Conservation (phyloP, 2,888 invertebrate genomes). For the Ophonus ardosiacus region DNA sequence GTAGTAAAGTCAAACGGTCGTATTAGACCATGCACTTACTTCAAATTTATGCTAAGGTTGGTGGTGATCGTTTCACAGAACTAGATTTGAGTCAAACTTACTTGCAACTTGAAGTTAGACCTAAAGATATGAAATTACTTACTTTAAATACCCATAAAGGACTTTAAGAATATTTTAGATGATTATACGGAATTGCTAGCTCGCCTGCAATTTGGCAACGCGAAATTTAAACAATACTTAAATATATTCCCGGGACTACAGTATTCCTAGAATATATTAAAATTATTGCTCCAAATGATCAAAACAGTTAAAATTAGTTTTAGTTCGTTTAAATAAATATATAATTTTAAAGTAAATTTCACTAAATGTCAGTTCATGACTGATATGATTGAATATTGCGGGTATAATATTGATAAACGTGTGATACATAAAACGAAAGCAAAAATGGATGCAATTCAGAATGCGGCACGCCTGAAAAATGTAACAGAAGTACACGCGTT, state of each 20-base stretch:
- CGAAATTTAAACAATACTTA: conserved; percentile 68
- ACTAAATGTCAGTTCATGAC: conserved; percentile 69
- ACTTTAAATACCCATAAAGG: conserved; percentile 72
- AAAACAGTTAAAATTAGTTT: conserved; percentile 67
- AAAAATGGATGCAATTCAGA: conserved; percentile 70
- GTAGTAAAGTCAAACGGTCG: conserved; percentile 68
- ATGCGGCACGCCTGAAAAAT: too few relatives aligned
- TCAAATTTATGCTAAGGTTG: conserved; percentile 67
- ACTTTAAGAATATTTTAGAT: conserved; percentile 69
- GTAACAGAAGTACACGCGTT: too few relatives aligned
- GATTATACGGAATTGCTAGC: conserved; percentile 70
- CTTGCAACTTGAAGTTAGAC: conserved; percentile 71
- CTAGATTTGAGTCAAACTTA: conserved; percentile 71
- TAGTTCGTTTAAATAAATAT: conserved; percentile 66
- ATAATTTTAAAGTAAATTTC: conserved; percentile 68
- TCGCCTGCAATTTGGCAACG: conserved; percentile 71
- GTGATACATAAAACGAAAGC: conserved; percentile 70
- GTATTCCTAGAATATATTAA: conserved; percentile 67
- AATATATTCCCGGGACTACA: conserved; percentile 68
- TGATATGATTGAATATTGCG: conserved; percentile 69
- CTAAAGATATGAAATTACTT: conserved; percentile 69
- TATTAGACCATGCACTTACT: conserved; percentile 68
- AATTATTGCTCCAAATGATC: conserved; percentile 67
- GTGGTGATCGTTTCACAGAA: conserved; percentile 67
- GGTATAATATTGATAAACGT: conserved; percentile 69